Conservation (phyloP, 2,888 invertebrate species). For the Seira musarum region DNA sequence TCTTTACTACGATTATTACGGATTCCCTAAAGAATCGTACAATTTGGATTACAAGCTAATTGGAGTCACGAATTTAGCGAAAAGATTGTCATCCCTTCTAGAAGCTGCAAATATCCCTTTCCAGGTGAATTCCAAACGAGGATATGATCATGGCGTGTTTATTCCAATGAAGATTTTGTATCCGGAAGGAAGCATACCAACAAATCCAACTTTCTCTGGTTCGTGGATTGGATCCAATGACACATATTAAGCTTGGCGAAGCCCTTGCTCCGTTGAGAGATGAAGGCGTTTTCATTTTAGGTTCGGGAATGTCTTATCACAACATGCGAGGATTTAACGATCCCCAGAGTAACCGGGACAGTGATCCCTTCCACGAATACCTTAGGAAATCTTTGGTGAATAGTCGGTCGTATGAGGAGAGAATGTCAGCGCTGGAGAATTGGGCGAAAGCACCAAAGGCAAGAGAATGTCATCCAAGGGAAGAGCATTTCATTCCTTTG, state of each 20-base stretch:
- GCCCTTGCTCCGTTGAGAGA: conserved; percentile 56
- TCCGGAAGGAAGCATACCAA: conserved; percentile 55
- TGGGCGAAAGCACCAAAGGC: conserved; percentile 59
- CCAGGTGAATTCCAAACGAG: conserved; percentile 47
- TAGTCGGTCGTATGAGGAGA: conserved; percentile 34
- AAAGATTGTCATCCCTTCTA: conserved; percentile 39
- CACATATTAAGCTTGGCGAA: conserved; percentile 59
- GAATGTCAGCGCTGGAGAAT: conserved; percentile 32
- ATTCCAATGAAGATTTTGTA: conserved; percentile 60
- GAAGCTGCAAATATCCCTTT: conserved; percentile 38
- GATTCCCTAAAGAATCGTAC: conserved; percentile 61
- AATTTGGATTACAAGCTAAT: conserved; percentile 48
- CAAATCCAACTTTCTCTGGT: conserved; percentile 61
- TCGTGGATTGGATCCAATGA: conserved; percentile 48
- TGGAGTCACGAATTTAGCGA: conserved; percentile 35
- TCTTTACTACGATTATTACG: conserved; percentile 63
- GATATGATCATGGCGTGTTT: conserved; percentile 64
- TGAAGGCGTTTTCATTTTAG: conserved; percentile 62
- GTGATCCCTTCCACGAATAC: conserved; percentile 58
- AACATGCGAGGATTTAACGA: conserved; percentile 57
- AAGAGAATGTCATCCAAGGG: conserved; percentile 59
- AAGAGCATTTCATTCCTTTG: conserved; percentile 62
- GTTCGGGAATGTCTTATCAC: conserved; percentile 59
- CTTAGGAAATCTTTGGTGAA: conserved; percentile 39
- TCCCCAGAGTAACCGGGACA: conserved; percentile 39